Evolutionary conservation across 1,140 invertebrate genomes (phyloP), one percentile per base, ranked within the genome.

Genomic region (Cryptotermes secundus): DNA sequence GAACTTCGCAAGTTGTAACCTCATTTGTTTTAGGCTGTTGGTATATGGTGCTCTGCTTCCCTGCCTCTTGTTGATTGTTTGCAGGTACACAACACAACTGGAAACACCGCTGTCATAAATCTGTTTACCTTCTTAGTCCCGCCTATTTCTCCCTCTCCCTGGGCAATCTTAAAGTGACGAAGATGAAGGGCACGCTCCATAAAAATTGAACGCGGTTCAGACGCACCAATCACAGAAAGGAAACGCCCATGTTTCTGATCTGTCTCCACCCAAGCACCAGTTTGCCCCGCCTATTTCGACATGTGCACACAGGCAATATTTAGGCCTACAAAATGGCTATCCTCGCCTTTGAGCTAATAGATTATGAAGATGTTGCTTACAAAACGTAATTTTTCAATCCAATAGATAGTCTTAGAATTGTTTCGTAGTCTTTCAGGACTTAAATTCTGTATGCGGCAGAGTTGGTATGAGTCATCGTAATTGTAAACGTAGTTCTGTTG

Each of bases 321-420:
- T n/a, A 72, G 31, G 14, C 59, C n/a, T 72, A 72, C 59, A 72
- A 72, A 72, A 72, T 72, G 59, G 59, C 59, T 72, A 72, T 31
- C 59, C 2, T 7, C 45, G 16, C 26, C 7, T n/a, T n/a, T n/a
- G n/a, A 72, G 10, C 2, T 14, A n/a, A 72, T n/a, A 9, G 24
- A 3, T 72, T 72, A 72, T 2, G 4, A 31, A 72, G 59, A n/a
- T 31, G 59, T 31, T 72, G 7, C 1, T 72, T n/a, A 4, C 59
- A 72, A n/a, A 72, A 72, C n/a, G 14, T 3, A 72, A n/a, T 7
- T 72, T 72, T 72, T 10, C n/a, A 31, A 4, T 72, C 59, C 2
- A 72, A 72, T 26, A 72, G 0, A 72, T 72, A 16, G 31, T 26
- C 24, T n/a, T 65, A 65, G 59, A 1, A 31, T 65, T 31, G 59